A percentile compares a stretch with the other conserved stretches of the same genome.
These are phyloP conservation scores for Cheumatopsyche charites DNA, from an alignment of 1,140 invertebrate species.

Conservation along the genomic window DNA sequence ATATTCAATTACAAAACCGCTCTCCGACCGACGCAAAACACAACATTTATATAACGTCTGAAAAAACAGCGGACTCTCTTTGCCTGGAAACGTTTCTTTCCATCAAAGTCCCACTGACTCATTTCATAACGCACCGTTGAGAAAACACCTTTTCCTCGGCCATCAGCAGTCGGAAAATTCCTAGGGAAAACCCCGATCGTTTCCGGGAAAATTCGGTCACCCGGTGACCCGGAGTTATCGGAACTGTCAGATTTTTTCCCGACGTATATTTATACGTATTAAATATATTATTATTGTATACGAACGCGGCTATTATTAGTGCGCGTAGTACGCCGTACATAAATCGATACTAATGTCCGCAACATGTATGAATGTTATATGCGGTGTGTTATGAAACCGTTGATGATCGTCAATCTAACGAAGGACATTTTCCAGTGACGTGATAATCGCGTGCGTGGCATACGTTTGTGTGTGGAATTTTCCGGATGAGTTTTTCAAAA, in stretches of 20 bases:
- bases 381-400: too few relatives aligned
- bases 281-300: not conserved
- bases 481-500: too few relatives aligned
- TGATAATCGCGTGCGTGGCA: too few relatives aligned
- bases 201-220: slow-evolving; percentile 9
- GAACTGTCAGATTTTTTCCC: not conserved
- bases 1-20: slow-evolving; percentile 3
- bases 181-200: not conserved
- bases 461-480: too few relatives aligned
- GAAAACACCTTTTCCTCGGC: too few relatives aligned
- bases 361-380: not conserved
- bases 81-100: too few relatives aligned
- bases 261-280: too few relatives aligned
- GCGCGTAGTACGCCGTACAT: not conserved
- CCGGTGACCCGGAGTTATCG: slow-evolving; percentile 29
- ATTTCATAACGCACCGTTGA: too few relatives aligned
- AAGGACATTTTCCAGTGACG: too few relatives aligned
- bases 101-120: too few relatives aligned
- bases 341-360: slow-evolving; percentile 24
- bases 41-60: not conserved
- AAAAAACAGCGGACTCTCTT: not conserved
- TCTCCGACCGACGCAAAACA: too few relatives aligned
- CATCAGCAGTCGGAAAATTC: not conserved
- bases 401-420: too few relatives aligned
- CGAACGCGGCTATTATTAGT: slow-evolving; percentile 7